These are phyloP conservation scores for Pelochelys cantorii DNA, from an alignment of 2,797 vertebrate species.

Conservation along the genomic window DNA sequence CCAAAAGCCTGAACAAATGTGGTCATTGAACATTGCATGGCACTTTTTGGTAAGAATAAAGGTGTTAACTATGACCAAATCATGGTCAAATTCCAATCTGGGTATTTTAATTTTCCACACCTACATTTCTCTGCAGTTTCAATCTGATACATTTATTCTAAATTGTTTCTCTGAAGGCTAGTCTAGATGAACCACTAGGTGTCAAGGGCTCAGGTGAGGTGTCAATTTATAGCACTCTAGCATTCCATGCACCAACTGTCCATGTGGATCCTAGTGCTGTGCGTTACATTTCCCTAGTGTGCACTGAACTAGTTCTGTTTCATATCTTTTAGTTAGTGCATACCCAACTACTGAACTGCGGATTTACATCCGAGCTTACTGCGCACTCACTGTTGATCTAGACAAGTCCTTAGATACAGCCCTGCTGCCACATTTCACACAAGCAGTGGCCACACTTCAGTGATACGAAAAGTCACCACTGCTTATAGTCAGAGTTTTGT, in stretches of 20 bases:
- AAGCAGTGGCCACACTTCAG: not conserved
- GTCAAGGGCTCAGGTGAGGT: not conserved
- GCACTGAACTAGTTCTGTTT: not conserved
- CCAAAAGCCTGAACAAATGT: not conserved
- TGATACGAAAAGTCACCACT: not conserved
- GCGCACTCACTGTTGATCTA: not conserved
- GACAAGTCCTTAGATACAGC: not conserved
- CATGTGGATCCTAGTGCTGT: not conserved
- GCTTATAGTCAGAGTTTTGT: not conserved
- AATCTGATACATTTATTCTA: not conserved
- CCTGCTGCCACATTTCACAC: not conserved
- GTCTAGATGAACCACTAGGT: not conserved
- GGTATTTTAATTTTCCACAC: not conserved
- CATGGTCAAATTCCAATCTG: not conserved
- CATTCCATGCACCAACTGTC: not conserved
- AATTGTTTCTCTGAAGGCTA: not conserved
- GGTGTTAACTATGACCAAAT: not conserved
- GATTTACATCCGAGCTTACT: not conserved
- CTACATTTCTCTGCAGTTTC: not conserved
- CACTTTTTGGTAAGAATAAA: not conserved
- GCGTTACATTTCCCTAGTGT: not conserved
- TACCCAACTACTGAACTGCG: too few relatives aligned
- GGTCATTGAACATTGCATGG: not conserved
- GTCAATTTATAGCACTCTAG: not conserved
- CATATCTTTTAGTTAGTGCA: not conserved